Base-by-base conservation (phyloP, 2,797 vertebrate species). In the Malacoraja senta region DNA sequence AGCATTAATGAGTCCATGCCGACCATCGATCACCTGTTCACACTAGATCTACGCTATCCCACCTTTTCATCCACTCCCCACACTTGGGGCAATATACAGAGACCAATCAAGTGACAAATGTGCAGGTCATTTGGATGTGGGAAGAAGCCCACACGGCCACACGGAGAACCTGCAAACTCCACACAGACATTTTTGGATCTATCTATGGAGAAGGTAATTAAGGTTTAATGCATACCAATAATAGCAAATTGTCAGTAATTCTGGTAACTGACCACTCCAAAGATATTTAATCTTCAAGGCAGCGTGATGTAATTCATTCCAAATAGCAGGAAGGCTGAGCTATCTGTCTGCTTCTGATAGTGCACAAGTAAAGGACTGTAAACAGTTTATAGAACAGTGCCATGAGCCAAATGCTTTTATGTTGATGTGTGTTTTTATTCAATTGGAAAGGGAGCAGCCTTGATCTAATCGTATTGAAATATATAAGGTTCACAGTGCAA, bases 321-420 rank as follows among this genome's bases (percentile, higher is more conserved):
- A 29, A 74, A 58, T 13, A 92, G 90, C 38, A 92, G 90, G 90
- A 76, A 92, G 13, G 9, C 24, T 29, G 12, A 35, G 10, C 74
- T 74, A 74, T 53, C 90, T 92, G 90, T 76, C 38, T 58, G 71
- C 10, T 15, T 72, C 24, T 92, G 90, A 92, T 92, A 58, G 90
- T 76, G 71, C 44, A n/a, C 71, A 24, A 44, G 90, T 24, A 91
- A n/a, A 63, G 65, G 38, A 19, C 38, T 74, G 38, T 76, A 7
- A 92, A 29, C 35, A 71, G 38, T 72, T 53, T 91, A 72, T 53
- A 72, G 12, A 91, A 71, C 68, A 72, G 17, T 76, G 7, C n/a
- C 24, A 72, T 74, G 19, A 91, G 90, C 26, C 71, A 72, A 15
- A 38, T 44, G 12, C 21, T 91, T 90, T 72, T 68, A 91, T 76